These are phyloP conservation scores for Steinernema scapterisci DNA, from an alignment of 2,888 invertebrate genomes.

Conservation along the genomic window DNA sequence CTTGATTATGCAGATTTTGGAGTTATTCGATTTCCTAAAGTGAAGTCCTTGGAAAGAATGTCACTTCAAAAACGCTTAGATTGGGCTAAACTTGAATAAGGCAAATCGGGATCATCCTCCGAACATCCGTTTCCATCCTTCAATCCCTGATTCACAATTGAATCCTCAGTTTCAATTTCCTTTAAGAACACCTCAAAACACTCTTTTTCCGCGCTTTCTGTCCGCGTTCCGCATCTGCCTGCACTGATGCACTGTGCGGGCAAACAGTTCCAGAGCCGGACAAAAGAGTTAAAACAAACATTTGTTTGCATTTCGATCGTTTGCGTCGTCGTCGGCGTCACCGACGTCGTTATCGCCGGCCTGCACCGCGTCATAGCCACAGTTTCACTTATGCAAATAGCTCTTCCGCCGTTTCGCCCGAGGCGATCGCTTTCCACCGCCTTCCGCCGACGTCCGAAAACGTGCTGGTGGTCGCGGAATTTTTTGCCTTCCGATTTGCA, in stretches of 20 bases:
- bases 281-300: slow-evolving; percentile 31
- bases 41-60: no score
- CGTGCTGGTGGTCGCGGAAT: slow-evolving; percentile 24
- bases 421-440: slow-evolving; percentile 4
- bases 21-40: no score
- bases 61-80: no score
- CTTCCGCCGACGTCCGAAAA: not conserved
- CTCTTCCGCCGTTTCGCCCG: not conserved
- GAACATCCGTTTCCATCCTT: no score
- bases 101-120: no score
- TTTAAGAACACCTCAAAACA: not conserved
- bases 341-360: slow-evolving; percentile 8
- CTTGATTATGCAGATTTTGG: no score
- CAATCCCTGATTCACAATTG: no score
- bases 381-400: slow-evolving; percentile 31
- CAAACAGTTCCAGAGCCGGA: slow-evolving; percentile 15
- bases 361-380: not conserved
- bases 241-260: not conserved
- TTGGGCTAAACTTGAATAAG: no score
- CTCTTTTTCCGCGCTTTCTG: not conserved
- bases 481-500: slow-evolving; percentile 24
- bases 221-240: no score
- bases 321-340: no score
- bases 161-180: no score
- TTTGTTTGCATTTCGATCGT: slow-evolving; percentile 23